A percentile compares a stretch with the other conserved stretches of the same genome.
phyloP scores from a whole-genome alignment of 23 tunicate genomes.

The Ascidia mentula region DNA sequence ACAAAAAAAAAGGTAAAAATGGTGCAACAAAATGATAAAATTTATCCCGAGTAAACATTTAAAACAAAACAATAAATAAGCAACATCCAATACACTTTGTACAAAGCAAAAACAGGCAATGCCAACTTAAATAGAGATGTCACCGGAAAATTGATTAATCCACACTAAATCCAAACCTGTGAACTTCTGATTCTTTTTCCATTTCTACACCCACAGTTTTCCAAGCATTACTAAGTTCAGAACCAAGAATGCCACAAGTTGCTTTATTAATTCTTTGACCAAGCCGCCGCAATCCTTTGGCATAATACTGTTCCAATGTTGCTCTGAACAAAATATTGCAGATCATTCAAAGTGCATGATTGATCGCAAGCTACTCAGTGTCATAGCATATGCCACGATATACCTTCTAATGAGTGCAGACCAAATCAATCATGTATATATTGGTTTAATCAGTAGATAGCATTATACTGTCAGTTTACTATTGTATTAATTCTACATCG shows the following conservation, averaged over 20 bases:
- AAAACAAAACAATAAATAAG: neutral
- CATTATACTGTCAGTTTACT: no score
- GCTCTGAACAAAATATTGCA: slow-evolving; percentile 18
- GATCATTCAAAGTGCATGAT: neutral
- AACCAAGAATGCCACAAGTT: slow-evolving; percentile 31
- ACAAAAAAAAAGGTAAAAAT: neutral
- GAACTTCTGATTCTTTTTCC: slow-evolving; percentile 73
- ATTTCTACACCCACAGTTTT: slow-evolving; percentile 76
- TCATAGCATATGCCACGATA: no score
- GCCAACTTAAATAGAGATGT: neutral
- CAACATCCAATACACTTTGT: neutral
- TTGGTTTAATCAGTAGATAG: no score
- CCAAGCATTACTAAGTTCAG: slow-evolving; percentile 62
- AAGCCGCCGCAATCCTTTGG: slow-evolving; percentile 57
- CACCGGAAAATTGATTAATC: neutral
- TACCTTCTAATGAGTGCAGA: no score
- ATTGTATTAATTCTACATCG: no score
- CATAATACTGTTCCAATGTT: slow-evolving; percentile 54
- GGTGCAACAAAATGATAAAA: neutral
- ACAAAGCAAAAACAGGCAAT: neutral
- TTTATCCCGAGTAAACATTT: neutral
- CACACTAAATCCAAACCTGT: slow-evolving; percentile 19
- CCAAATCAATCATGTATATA: no score
- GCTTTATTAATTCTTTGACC: slow-evolving; percentile 73
- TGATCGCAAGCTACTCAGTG: no score